These are phyloP conservation scores for Platypus cylindrus DNA, from an alignment of 2,888 invertebrate genomes.

Conservation along the genomic window DNA sequence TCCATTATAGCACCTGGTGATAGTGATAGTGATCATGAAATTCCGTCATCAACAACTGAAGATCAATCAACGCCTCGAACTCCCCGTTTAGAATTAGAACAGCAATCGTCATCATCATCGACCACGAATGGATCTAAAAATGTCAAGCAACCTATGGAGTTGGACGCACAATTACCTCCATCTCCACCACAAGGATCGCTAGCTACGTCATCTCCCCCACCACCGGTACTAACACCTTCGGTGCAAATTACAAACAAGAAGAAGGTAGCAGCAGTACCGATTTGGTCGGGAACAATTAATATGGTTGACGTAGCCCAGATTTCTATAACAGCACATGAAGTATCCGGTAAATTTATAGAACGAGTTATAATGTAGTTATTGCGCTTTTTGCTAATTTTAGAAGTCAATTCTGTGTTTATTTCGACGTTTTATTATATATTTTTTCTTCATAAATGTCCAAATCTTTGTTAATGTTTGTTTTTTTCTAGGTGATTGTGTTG, in stretches of 20 bases:
- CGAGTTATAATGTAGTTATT: no score
- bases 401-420: no score
- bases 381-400: no score
- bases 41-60: conserved; percentile 62
- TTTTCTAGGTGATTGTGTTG: conserved; percentile 48
- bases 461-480: no score
- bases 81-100: conserved; percentile 28
- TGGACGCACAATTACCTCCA: conserved; percentile 19
- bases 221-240: no score
- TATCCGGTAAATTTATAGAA: conserved; percentile 38
- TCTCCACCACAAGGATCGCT: conserved; percentile 24
- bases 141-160: conserved; percentile 8
- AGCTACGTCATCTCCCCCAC: no score
- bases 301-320: conserved; percentile 89
- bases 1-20: conserved; percentile 31
- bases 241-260: no score
- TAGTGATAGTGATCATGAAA: conserved; percentile 59
- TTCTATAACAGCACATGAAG: conserved; percentile 68
- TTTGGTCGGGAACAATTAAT: conserved; percentile 74
- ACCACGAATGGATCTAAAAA: conserved; percentile 12
- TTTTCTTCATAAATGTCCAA: no score
- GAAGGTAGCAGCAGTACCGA: no score
- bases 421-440: no score
- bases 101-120: conserved; percentile 8
- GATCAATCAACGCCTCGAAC: conserved; percentile 44